phyloP scores from a whole-genome alignment of 2,113 vertebrate species.

The Trichomycterus rosablanca region DNA sequence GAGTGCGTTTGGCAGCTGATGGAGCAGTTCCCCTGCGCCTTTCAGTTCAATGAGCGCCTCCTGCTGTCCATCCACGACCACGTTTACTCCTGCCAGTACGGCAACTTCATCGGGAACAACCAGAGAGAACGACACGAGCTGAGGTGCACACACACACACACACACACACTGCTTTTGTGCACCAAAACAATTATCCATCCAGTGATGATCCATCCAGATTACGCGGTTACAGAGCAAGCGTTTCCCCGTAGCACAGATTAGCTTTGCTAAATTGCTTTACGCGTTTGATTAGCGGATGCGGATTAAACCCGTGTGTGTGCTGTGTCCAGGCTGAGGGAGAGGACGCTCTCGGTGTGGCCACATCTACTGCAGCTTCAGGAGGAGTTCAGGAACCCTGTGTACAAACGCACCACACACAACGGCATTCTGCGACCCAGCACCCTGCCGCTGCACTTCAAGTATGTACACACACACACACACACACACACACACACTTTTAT shows the following conservation, averaged over 20 bases:
- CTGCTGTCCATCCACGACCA: slow-evolving; percentile 76
- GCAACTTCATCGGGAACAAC: slow-evolving; percentile 80
- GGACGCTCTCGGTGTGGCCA: slow-evolving; percentile 76
- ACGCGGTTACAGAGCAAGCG: no score
- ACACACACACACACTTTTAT: neutral
- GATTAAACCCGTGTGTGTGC: neutral
- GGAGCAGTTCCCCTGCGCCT: slow-evolving; percentile 75
- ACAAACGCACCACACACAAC: slow-evolving; percentile 61
- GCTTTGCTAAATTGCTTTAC: no score
- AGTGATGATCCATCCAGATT: no score
- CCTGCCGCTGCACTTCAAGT: slow-evolving; percentile 75
- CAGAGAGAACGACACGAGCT: slow-evolving; percentile 71
- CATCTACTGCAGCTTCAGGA: slow-evolving; percentile 70
- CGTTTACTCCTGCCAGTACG: slow-evolving; percentile 77
- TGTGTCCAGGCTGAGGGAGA: slow-evolving; percentile 67
- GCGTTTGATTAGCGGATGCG: no score
- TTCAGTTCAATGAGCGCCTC: slow-evolving; percentile 73
- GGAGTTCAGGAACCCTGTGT: slow-evolving; percentile 71
- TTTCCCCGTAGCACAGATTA: no score
- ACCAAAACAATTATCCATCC: no score
- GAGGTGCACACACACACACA: slow-evolving; percentile 50
- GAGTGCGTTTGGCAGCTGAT: slow-evolving; percentile 79
- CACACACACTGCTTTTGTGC: neutral
- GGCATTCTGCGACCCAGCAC: slow-evolving; percentile 69
- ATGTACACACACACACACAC: slow-evolving; percentile 30